Percentiles rank a stretch among this genome's conserved stretches.
These are phyloP conservation scores for Crotalus adamanteus DNA, from an alignment of 2,797 vertebrate species.

Conservation along the genomic window DNA sequence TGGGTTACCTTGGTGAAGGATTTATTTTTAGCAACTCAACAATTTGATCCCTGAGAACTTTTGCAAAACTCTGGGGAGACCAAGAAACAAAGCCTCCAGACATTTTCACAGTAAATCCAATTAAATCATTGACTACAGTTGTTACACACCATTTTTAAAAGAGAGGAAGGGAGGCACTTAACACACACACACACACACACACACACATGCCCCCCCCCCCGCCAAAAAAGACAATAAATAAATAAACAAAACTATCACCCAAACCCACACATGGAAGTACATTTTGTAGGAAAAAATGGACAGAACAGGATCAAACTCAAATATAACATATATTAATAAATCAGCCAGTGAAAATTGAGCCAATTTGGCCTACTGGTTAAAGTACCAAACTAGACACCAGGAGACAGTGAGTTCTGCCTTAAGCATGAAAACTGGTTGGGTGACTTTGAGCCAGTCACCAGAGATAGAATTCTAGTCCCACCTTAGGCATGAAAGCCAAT, in stretches of 20 bases:
- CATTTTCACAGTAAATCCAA: neutral
- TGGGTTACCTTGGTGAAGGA: neutral
- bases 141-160: constrained; percentile 12
- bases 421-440: neutral
- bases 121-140: constrained; percentile 7
- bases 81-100: neutral
- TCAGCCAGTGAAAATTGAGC: neutral
- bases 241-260: neutral
- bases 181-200: neutral
- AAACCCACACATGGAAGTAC: constrained; percentile 5
- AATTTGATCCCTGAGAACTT: neutral
- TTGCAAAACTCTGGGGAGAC: neutral
- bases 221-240: neutral
- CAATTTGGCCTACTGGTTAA: neutral
- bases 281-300: neutral
- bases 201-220: too few relatives aligned
- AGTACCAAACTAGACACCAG: neutral
- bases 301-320: neutral
- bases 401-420: neutral
- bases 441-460: neutral
- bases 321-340: constrained; percentile 24
- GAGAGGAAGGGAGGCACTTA: neutral
- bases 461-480: neutral
- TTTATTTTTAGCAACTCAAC: neutral
- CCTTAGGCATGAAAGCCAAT: neutral